phyloP scores from a whole-genome alignment of 2,113 vertebrate species.

The Malurus cyaneus region DNA sequence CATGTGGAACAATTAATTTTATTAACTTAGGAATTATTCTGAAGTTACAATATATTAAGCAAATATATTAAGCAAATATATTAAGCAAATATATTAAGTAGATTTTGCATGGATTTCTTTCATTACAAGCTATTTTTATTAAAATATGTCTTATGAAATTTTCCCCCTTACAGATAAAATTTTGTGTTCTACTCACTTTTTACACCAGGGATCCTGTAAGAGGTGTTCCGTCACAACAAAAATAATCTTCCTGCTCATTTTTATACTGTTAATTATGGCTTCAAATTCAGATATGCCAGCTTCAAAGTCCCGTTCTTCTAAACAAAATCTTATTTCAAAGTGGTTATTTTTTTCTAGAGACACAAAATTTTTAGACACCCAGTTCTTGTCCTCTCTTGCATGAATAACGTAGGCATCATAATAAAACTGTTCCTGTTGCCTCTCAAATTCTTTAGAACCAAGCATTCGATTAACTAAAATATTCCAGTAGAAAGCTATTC shows the following conservation, averaged over 20 bases:
- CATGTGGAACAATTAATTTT: not conserved
- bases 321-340: slow-evolving; percentile 79
- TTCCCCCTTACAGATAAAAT: not conserved
- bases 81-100: not conserved
- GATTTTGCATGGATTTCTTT: not conserved
- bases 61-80: not conserved
- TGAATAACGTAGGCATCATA: slow-evolving; percentile 90
- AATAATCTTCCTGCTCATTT: slow-evolving; percentile 86
- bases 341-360: slow-evolving; percentile 76
- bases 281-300: slow-evolving; percentile 80
- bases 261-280: slow-evolving; percentile 85
- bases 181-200: slow-evolving; percentile 75
- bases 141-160: not conserved
- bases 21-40: not conserved
- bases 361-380: slow-evolving; percentile 84
- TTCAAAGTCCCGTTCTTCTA: slow-evolving; percentile 86
- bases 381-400: slow-evolving; percentile 76
- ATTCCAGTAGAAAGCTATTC: slow-evolving; percentile 90
- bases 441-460: slow-evolving; percentile 82
- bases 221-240: slow-evolving; percentile 89
- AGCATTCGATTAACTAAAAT: slow-evolving; percentile 83
- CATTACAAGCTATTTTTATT: not conserved
- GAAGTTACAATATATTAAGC: not conserved
- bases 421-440: slow-evolving; percentile 70
- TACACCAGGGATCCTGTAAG: slow-evolving; percentile 86